phyloP scores from a whole-genome alignment of 1,140 invertebrate species.

The Littorina saxatilis region DNA sequence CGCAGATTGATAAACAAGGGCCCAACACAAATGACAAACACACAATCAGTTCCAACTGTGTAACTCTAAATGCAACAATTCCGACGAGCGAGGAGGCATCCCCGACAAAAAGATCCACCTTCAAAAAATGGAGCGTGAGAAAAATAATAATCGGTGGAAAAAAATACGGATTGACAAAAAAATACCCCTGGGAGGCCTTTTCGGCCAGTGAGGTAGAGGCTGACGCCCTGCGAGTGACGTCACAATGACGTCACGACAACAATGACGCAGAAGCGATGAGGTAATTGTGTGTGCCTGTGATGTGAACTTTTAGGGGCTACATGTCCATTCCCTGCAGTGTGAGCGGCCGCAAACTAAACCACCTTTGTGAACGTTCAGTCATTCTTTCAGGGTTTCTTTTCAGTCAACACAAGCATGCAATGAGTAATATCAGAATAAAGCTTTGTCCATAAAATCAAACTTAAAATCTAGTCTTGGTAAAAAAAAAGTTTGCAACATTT shows the following conservation, averaged over 20 bases:
- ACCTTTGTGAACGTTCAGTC: too few species aligned
- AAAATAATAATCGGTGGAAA: not conserved
- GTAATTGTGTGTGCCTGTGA: conserved; percentile 8
- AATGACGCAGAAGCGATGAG: conserved; percentile 27
- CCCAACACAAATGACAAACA: not conserved
- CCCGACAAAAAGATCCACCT: too few species aligned
- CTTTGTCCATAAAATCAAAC: too few species aligned
- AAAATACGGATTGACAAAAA: not conserved
- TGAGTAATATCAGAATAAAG: too few species aligned
- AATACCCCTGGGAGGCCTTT: conserved; percentile 22
- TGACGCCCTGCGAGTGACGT: conserved; percentile 22
- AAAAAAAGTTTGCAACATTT: too few species aligned
- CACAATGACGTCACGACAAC: conserved; percentile 17
- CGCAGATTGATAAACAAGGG: not conserved
- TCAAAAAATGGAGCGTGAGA: not conserved
- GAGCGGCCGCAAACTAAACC: too few species aligned
- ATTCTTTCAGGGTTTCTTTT: too few species aligned
- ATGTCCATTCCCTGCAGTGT: too few species aligned
- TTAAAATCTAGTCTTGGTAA: too few species aligned
- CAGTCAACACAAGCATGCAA: too few species aligned
- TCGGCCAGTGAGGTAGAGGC: conserved; percentile 22
- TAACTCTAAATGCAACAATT: not conserved
- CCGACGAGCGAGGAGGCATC: not conserved
- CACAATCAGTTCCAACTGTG: not conserved
- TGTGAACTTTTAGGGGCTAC: too few species aligned